A percentile compares a stretch with the other conserved stretches of the same genome.
These are phyloP conservation scores for Petrocephalus microphthalmus DNA, from an alignment of 2,113 vertebrate genomes.

Conservation along the genomic window DNA sequence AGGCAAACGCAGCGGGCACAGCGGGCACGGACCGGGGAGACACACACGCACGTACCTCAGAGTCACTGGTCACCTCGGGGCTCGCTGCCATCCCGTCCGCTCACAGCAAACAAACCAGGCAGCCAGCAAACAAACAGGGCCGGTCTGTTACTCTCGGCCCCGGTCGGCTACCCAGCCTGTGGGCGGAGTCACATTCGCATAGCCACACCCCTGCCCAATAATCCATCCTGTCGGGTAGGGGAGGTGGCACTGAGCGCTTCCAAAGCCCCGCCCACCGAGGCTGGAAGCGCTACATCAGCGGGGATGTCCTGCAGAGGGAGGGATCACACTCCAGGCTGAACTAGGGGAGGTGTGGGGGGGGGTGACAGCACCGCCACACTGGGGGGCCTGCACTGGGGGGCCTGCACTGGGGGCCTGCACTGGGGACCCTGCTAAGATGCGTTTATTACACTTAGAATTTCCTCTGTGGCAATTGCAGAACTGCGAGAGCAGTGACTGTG, in stretches of 20 bases:
- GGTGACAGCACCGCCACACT: neutral
- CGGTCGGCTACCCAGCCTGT: conserved; percentile 33
- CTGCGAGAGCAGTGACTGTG: neutral
- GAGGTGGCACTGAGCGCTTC: neutral
- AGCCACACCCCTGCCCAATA: conserved; percentile 30
- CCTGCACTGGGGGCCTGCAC: too few species aligned
- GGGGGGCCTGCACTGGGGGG: neutral
- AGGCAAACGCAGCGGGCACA: neutral
- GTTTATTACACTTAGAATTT: neutral
- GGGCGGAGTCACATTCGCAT: conserved; percentile 35
- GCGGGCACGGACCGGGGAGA: neutral
- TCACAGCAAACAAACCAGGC: conserved; percentile 2
- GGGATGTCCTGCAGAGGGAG: neutral
- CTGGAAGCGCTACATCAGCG: neutral
- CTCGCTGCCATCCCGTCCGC: conserved; percentile 46
- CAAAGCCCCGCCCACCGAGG: neutral
- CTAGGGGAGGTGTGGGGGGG: neutral
- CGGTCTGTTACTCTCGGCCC: conserved; percentile 8
- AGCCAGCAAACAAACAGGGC: conserved; percentile 29
- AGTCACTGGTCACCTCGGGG: conserved; percentile 44
- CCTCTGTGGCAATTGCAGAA: neutral
- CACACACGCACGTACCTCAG: conserved; percentile 52
- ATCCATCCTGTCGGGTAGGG: neutral
- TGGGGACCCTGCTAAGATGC: neutral
- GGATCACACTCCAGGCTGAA: neutral